Percentiles rank a stretch among this genome's conserved stretches.
Evolutionary conservation across 2,113 vertebrate species (phyloP).

Genomic region (Cynocephalus volans): DNA sequence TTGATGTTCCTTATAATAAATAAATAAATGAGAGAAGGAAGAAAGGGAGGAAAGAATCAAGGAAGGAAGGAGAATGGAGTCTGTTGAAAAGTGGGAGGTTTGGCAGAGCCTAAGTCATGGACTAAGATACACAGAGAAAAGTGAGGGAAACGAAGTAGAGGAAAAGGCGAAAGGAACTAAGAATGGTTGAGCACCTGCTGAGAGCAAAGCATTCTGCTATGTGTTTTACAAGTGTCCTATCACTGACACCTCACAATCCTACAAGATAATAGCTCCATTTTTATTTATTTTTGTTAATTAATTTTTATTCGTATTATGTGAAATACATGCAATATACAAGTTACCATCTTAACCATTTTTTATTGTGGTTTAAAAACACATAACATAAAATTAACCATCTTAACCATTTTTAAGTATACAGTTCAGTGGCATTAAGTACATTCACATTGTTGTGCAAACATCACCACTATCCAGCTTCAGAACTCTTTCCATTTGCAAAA

Average conservation of each 20-base stretch:
- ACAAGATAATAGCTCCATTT: not conserved
- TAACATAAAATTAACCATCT: not conserved
- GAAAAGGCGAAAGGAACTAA: not conserved
- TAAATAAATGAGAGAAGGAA: not conserved
- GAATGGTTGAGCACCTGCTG: not conserved
- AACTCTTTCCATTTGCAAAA: not conserved
- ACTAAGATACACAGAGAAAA: not conserved
- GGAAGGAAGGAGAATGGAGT: not conserved
- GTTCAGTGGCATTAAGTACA: not conserved
- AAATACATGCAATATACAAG: not conserved
- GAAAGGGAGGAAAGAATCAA: not conserved
- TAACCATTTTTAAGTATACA: not conserved
- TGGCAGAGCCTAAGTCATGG: not conserved
- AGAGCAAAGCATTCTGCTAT: not conserved
- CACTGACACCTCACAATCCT: not conserved
- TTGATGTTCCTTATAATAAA: not conserved
- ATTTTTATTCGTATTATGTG: not conserved
- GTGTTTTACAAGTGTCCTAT: not conserved
- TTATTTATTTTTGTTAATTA: not conserved
- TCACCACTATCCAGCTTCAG: not conserved
- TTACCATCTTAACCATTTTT: not conserved
- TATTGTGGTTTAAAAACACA: not conserved
- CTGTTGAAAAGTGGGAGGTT: not conserved
- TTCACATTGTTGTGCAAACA: not conserved
- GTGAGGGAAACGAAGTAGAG: not conserved